Evolutionary conservation across 2,113 vertebrate species (phyloP).

Genomic region (Mirza zaza): DNA sequence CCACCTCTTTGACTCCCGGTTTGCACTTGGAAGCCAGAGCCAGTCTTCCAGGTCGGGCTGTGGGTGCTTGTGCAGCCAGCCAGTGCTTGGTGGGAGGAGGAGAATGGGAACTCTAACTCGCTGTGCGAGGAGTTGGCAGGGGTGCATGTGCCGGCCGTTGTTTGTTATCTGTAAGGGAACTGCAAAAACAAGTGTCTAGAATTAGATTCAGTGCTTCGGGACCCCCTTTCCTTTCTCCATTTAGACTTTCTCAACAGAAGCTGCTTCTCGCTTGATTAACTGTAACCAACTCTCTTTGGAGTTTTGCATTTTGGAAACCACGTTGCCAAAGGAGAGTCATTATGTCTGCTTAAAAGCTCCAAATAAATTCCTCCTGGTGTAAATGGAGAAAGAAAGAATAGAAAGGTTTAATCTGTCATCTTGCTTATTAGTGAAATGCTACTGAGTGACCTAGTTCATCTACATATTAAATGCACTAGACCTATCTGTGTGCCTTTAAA

Average conservation of each 20-base stretch:
- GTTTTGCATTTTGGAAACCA: slow-evolving; percentile 45
- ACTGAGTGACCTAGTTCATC: slow-evolving; percentile 80
- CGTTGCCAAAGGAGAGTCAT: slow-evolving; percentile 9
- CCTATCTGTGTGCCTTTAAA: slow-evolving; percentile 51
- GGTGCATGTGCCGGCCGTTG: neutral
- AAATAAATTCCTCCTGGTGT: slow-evolving; percentile 38
- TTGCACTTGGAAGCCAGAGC: slow-evolving; percentile 43
- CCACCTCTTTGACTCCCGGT: slow-evolving; percentile 56
- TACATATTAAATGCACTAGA: slow-evolving; percentile 77
- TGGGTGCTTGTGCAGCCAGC: neutral
- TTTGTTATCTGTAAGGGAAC: neutral
- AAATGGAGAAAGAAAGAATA: slow-evolving; percentile 40
- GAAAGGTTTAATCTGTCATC: slow-evolving; percentile 57
- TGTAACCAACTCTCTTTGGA: slow-evolving; percentile 40
- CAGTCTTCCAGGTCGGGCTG: neutral
- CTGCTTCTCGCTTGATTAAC: slow-evolving; percentile 55
- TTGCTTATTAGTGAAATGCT: slow-evolving; percentile 74
- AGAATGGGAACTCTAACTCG: neutral
- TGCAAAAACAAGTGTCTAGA: slow-evolving; percentile 2
- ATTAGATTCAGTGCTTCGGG: neutral
- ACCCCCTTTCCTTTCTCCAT: neutral
- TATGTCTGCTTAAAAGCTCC: slow-evolving; percentile 9
- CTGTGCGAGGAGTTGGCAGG: neutral
- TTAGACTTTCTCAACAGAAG: slow-evolving; percentile 10
- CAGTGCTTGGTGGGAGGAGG: neutral